Conservation (phyloP, 2,113 vertebrate species). For the Myanophis thanlyinensis region DNA sequence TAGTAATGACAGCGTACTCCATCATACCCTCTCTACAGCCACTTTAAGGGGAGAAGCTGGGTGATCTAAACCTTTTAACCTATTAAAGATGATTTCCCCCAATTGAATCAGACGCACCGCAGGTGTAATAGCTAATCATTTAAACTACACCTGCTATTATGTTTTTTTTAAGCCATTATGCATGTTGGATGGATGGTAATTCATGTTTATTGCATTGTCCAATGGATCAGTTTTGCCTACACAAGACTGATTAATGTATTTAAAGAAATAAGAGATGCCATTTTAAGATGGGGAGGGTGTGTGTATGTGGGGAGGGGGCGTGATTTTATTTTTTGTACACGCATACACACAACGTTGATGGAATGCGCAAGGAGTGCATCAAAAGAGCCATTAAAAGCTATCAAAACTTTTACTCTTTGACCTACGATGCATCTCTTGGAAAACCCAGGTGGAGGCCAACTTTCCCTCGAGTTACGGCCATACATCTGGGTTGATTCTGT, state of each 20-base stretch:
- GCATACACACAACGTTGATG: conserved; percentile 70
- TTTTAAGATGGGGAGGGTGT: conserved; percentile 61
- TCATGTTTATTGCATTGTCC: conserved; percentile 97
- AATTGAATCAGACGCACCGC: conserved; percentile 99
- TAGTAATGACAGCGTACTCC: conserved; percentile 95
- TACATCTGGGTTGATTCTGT: conserved; percentile 46
- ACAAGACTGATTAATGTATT: conserved; percentile 84
- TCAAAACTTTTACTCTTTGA: conserved; percentile 81
- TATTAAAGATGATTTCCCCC: conserved; percentile 99
- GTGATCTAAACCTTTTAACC: conserved; percentile 99
- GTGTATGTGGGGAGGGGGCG: background rate
- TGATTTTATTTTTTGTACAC: no score
- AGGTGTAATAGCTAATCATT: conserved; percentile 99
- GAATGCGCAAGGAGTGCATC: conserved; percentile 77
- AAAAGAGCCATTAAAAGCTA: conserved; percentile 82
- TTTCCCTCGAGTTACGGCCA: conserved; percentile 54
- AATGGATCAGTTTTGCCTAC: conserved; percentile 86
- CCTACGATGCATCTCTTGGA: conserved; percentile 79
- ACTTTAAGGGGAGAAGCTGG: conserved; percentile 94
- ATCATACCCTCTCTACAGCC: conserved; percentile 97
- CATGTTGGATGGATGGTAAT: conserved; percentile 91
- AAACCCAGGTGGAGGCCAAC: conserved; percentile 70
- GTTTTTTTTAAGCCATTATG: conserved; percentile 88
- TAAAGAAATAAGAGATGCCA: conserved; percentile 85
- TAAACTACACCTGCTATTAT: conserved; percentile 92